Evolutionary conservation across 2,113 vertebrate genomes (phyloP).

Genomic region (Megalops atlanticus): DNA sequence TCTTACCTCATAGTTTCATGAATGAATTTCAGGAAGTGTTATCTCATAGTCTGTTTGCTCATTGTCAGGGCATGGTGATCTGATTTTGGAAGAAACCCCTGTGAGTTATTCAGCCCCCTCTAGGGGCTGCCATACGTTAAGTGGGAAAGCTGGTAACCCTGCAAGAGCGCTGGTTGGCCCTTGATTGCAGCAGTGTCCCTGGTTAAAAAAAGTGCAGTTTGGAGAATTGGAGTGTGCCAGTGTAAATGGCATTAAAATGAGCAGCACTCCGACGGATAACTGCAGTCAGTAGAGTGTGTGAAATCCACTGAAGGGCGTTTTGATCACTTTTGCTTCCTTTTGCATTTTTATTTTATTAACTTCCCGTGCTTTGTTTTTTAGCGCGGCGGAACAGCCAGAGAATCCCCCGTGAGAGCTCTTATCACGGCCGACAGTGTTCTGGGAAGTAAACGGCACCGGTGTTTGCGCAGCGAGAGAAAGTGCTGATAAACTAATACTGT

Average conservation of each 20-base stretch:
- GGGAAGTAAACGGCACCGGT: not conserved
- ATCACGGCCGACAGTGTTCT: not conserved
- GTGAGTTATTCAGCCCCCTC: no score
- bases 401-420: not conserved
- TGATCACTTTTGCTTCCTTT: not conserved
- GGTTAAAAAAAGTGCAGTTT: not conserved
- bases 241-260: not conserved
- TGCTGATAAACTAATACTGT: not conserved
- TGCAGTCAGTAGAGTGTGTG: not conserved
- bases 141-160: no score
- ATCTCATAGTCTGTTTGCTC: no score
- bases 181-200: no score
- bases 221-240: not conserved
- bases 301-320: not conserved
- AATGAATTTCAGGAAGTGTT: no score
- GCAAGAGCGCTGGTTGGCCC: not conserved
- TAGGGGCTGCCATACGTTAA: no score
- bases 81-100: conserved; percentile 13
- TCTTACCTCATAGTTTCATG: no score
- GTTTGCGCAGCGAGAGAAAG: not conserved
- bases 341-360: not conserved
- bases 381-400: not conserved
- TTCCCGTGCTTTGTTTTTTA: not conserved
- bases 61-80: no score
- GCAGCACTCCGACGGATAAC: not conserved